A percentile compares a stretch with the other conserved stretches of the same genome.
Conservation (phyloP, 2,113 vertebrate species). For the Excalfactoria chinensis region DNA sequence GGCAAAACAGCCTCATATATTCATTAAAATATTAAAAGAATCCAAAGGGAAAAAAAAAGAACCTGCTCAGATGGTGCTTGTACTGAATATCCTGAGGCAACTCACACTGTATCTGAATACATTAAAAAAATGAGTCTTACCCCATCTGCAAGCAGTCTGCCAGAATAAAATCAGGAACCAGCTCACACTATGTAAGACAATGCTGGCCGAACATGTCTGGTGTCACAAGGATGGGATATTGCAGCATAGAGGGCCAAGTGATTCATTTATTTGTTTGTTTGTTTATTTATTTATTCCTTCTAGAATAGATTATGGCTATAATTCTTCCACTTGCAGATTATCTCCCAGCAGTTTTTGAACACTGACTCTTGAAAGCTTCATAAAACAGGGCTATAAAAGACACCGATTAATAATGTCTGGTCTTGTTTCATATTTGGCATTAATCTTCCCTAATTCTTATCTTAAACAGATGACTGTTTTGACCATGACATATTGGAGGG, state of each 20-base stretch:
- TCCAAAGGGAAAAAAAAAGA: neutral
- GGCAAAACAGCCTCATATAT: neutral
- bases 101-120: neutral
- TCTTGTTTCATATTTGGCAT: neutral
- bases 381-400: neutral
- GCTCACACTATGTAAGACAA: neutral
- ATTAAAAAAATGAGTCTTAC: neutral
- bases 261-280: neutral
- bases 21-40: neutral
- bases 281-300: neutral
- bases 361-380: neutral
- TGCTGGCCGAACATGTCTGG: neutral
- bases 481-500: neutral
- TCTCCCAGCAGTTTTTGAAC: neutral
- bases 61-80: neutral
- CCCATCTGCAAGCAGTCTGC: neutral
- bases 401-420: neutral
- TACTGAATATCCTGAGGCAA: neutral
- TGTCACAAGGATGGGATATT: neutral
- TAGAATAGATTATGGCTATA: neutral
- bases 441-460: conserved; percentile 10
- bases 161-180: neutral
- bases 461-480: neutral
- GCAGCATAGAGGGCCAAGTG: neutral
- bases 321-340: neutral